phyloP scores from a whole-genome alignment of 2,888 invertebrate species.

The Neoitamus cyanurus region DNA sequence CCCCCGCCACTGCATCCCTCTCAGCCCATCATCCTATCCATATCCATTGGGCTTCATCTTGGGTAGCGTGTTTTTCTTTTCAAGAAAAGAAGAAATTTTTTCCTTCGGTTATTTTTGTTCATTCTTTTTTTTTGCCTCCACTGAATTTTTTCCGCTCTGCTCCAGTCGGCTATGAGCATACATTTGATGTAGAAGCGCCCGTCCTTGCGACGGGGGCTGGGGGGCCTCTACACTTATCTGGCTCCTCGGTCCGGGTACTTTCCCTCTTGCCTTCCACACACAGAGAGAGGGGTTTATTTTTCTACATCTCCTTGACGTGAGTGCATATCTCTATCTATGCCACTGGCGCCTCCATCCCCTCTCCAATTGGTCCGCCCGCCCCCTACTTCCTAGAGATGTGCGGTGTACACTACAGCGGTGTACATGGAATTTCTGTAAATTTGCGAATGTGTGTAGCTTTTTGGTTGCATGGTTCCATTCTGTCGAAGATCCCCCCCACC shows the following conservation, averaged over 20 bases:
- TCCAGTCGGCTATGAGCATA: constrained; percentile 35
- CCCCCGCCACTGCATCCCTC: background rate
- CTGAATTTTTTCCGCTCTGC: constrained; percentile 12
- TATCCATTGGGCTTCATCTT: constrained; percentile 26
- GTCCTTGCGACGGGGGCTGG: background rate
- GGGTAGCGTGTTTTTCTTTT: constrained; percentile 42
- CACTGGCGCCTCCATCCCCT: background rate
- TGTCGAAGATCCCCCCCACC: constrained; percentile 24
- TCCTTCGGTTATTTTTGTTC: background rate
- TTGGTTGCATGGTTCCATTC: constrained; percentile 42
- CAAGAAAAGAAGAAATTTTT: constrained; percentile 31
- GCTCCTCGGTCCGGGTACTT: constrained; percentile 29
- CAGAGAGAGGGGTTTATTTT: constrained; percentile 28
- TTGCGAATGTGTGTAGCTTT: constrained; percentile 31
- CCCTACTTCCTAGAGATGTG: background rate
- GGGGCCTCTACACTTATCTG: constrained; percentile 32
- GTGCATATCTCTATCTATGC: constrained; percentile 45
- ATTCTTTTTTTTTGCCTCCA: background rate
- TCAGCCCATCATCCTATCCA: background rate
- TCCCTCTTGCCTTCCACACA: background rate
- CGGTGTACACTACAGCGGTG: background rate
- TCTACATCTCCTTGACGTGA: constrained; percentile 44
- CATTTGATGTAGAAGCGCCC: constrained; percentile 14
- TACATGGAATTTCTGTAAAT: constrained; percentile 35
- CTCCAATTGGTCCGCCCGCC: background rate